Evolutionary conservation across 2,888 invertebrate genomes (phyloP), one percentile per base, ranked within the genome.

Genomic region (Rhagonycha lutea): DNA sequence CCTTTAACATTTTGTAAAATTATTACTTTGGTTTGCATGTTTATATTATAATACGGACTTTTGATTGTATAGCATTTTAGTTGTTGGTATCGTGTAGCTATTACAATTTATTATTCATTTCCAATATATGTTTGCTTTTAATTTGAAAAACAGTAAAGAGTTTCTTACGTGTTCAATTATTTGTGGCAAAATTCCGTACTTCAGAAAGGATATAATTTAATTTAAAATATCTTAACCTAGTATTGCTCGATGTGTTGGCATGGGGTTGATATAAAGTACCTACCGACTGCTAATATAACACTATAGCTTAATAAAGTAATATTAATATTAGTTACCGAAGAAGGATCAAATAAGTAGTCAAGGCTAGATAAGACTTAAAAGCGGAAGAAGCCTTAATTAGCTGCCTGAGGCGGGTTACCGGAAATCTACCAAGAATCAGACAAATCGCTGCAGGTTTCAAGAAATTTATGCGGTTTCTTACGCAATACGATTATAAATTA

Each of bases 381-480:
- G 74, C 78, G 78, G 78, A 78, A 78, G 77, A 72, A 69, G 32
- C 79, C 75, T 77, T 79, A 79, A 79, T 79, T 79, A 79, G 79
- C 72, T 72, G 79, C 75, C 74, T 73, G 77, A 26, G 70, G 79
- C 79, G 68, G 79, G 72, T 65, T 76, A 72, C 75, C 73, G 76
- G 73, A 78, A 75, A 76, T 76, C 73, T 73, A 68, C 78, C 69
- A 69, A 71, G 78, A 76, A 79, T 75, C 79, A 73, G 79, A 74
- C 78, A 78, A 78, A 78, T 79, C 75, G 78, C 79, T 74, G 63
- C 70, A 74, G 77, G 79, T 78, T 77, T 73, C 72, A 71, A 61
- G 61, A 76, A 71, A 79, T 79, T 79, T 78, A 77, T 79, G 71
- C 61, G 60, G 67, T 69, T 68, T 75, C 29, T 78, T 78, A 72